A percentile compares a stretch with the other conserved stretches of the same genome.
phyloP scores from a whole-genome alignment of 2,797 vertebrate species.

The Odontamblyopus lacepedii region DNA sequence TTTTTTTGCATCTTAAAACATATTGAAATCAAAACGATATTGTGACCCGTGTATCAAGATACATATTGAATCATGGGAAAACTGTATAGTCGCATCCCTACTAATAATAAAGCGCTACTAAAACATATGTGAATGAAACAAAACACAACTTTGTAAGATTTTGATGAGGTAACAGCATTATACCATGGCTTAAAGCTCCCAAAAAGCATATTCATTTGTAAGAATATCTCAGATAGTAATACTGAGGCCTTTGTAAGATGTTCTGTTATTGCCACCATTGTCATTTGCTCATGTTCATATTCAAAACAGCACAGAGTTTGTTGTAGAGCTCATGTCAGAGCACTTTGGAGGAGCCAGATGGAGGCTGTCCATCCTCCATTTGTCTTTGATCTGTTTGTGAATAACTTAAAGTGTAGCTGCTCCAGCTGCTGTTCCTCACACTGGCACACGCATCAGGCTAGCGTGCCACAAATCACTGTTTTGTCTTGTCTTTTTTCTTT shows the following conservation, averaged over 20 bases:
- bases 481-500: neutral
- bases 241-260: neutral
- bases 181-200: no score
- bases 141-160: no score
- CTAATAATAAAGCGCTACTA: no score
- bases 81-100: no score
- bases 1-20: no score
- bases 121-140: no score
- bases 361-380: slow-evolving; percentile 57
- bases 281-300: neutral
- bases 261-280: neutral
- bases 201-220: neutral
- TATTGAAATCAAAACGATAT: no score
- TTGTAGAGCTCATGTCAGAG: slow-evolving; percentile 30
- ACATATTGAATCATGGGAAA: no score
- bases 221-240: neutral
- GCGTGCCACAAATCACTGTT: slow-evolving; percentile 27
- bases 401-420: slow-evolving; percentile 45
- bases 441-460: slow-evolving; percentile 35
- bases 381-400: slow-evolving; percentile 62
- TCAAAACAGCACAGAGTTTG: slow-evolving; percentile 7
- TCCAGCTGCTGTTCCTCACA: slow-evolving; percentile 62
- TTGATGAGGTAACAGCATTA: no score
- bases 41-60: no score
- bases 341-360: slow-evolving; percentile 48